These are phyloP conservation scores for Cirrhinus mrigala DNA, from an alignment of 2,797 vertebrate genomes.

Conservation along the genomic window DNA sequence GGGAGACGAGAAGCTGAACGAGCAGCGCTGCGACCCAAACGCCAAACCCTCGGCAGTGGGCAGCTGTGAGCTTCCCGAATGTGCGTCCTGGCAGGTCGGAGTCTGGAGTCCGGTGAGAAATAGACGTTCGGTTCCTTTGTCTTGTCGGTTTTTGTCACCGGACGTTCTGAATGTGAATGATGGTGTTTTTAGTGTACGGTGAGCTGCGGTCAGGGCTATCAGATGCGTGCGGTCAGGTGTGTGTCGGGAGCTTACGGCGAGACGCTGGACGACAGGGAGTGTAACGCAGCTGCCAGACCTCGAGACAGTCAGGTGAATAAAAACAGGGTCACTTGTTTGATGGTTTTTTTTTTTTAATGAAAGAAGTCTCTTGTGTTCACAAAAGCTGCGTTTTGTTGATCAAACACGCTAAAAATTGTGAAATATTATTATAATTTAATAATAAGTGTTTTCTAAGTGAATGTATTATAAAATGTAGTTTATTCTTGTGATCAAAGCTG, in stretches of 20 bases:
- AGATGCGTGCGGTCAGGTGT: slow-evolving; percentile 89
- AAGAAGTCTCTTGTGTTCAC: background rate
- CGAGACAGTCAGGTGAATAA: slow-evolving; percentile 84
- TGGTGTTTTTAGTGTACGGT: slow-evolving; percentile 84
- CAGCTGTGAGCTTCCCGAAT: slow-evolving; percentile 85
- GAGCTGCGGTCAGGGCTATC: slow-evolving; percentile 90
- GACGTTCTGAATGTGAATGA: slow-evolving; percentile 60
- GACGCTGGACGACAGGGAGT: slow-evolving; percentile 83
- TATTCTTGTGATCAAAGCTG: background rate
- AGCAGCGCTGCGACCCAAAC: slow-evolving; percentile 84
- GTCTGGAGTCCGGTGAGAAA: slow-evolving; percentile 92
- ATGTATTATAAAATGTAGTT: background rate
- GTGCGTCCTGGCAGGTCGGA: slow-evolving; percentile 92
- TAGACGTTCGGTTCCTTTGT: slow-evolving; percentile 12
- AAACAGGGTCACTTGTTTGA: no score
- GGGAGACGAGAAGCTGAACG: slow-evolving; percentile 82
- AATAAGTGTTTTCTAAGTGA: background rate
- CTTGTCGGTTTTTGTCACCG: slow-evolving; percentile 35
- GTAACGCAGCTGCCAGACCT: slow-evolving; percentile 85
- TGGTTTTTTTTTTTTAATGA: no score
- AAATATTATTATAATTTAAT: background rate
- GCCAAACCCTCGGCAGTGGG: slow-evolving; percentile 81
- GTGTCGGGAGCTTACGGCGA: slow-evolving; percentile 78
- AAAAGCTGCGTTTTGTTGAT: background rate
- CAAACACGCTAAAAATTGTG: background rate